Evolutionary conservation across 1,140 invertebrate species (phyloP).

Genomic region (Ganaspis sp.): DNA sequence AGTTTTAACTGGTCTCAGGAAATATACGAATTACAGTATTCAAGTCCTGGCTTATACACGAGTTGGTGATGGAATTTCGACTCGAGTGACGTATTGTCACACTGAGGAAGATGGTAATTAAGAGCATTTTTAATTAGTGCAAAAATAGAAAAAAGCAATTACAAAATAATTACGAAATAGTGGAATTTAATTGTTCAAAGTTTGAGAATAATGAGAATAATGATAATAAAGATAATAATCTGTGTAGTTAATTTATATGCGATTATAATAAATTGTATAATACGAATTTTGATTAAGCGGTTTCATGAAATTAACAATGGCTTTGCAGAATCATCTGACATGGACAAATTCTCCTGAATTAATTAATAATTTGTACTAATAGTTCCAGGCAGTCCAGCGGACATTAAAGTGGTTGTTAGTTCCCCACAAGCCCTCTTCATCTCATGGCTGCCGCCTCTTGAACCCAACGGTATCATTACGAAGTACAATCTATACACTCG

Average conservation of each 20-base stretch:
- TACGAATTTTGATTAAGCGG: too few species aligned
- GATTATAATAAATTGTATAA: too few species aligned
- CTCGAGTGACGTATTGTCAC: slow-evolving; percentile 83
- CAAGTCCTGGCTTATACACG: slow-evolving; percentile 89
- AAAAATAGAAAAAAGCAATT: not conserved
- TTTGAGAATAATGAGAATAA: too few species aligned
- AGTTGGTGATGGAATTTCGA: slow-evolving; percentile 86
- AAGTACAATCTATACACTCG: slow-evolving; percentile 88
- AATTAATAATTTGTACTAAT: slow-evolving; percentile 53
- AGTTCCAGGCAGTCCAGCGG: slow-evolving; percentile 88
- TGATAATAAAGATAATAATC: too few species aligned
- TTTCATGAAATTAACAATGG: not conserved
- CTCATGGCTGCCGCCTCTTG: slow-evolving; percentile 86
- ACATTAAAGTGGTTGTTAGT: slow-evolving; percentile 88
- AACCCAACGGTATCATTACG: slow-evolving; percentile 87
- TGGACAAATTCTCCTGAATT: not conserved
- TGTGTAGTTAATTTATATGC: too few species aligned
- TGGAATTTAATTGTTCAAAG: too few species aligned
- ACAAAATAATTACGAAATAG: too few species aligned
- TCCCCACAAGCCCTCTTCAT: slow-evolving; percentile 85
- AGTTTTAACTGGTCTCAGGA: slow-evolving; percentile 82
- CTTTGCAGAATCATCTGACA: not conserved
- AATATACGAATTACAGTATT: slow-evolving; percentile 91
- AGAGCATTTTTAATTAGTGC: slow-evolving; percentile 23
- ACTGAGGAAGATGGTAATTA: slow-evolving; percentile 89